Base-by-base conservation (phyloP, 2,888 invertebrate genomes). In the Drosophila stalkeri region DNA sequence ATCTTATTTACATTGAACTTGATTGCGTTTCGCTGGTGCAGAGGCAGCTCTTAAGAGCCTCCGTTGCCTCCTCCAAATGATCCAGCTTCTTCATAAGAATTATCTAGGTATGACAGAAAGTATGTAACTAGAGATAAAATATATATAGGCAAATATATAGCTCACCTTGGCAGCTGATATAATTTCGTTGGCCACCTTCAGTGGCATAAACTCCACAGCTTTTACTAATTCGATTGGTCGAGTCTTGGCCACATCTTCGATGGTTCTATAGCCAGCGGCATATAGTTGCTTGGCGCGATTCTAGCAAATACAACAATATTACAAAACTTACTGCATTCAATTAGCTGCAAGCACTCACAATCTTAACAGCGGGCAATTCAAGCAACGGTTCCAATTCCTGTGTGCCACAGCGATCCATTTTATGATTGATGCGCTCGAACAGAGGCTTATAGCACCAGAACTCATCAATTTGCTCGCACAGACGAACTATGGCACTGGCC, bases 361-460 rank as follows among this genome's bases (percentile, higher is more conserved):
- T 95, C 94, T 96, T 97, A 4, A 99, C 98, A 23, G 96, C 95
- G 2, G 99, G 98, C 80, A 99, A 94, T 78, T 98, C 97, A 96
- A 99, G 95, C 23, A 99, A 94, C 14, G 96, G 96, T 39, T 96
- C 94, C 63, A 99, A 93, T 82, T 98, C 98, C 0, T 95, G 94
- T 12, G 96, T 95, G 67, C 97, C 97, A 92, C 98, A 98, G 91
- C 97, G 96, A 73, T 96, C 95, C 83, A 99, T 94, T 69, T 96
- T 94, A 80, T 95, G 94, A 37, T 96, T 95, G 91, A 99, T 96
- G 73, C 95, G 95, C 27, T 93, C 94, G 65, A 99, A 94, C 73
- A 99, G 93, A 77, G 96, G 95, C 35, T 95, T 94, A 92, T 96
- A 98, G 46, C 96, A 94, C 98, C 98, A 98, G 93, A 98, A 96